phyloP scores from a whole-genome alignment of 2,113 vertebrate species.

The Zapornia atra region DNA sequence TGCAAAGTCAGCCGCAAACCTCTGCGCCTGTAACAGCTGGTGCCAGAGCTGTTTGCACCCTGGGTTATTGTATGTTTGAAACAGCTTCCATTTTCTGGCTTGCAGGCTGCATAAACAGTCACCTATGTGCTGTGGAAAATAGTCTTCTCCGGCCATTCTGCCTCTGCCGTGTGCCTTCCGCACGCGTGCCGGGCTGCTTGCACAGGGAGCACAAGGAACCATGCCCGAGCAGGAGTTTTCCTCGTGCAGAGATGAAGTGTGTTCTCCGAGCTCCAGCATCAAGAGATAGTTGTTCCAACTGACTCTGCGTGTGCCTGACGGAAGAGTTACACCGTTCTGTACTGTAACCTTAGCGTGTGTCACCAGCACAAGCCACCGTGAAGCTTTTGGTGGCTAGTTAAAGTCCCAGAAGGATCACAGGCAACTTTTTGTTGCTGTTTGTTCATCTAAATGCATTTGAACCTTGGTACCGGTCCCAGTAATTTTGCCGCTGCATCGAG shows the following conservation, averaged over 20 bases:
- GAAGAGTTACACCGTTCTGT: neutral
- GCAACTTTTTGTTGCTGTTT: neutral
- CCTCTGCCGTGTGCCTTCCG: fast-evolving
- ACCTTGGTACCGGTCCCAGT: neutral
- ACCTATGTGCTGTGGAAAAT: neutral
- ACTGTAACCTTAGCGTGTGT: neutral
- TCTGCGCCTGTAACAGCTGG: conserved; percentile 32
- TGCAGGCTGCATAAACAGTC: neutral
- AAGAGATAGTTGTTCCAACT: neutral
- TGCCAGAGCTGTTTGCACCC: conserved; percentile 2
- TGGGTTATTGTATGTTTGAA: neutral
- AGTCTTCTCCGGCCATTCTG: neutral
- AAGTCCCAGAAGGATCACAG: neutral
- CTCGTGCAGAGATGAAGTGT: neutral
- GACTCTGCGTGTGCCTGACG: neutral
- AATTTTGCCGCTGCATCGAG: neutral
- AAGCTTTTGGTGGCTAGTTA: neutral
- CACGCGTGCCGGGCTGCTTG: neutral
- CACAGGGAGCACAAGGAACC: neutral
- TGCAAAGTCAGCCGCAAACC: conserved; percentile 13
- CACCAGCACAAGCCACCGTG: neutral
- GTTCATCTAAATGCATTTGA: neutral
- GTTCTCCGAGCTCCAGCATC: neutral
- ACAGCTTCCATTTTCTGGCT: neutral
- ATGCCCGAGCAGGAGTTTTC: neutral